Evolutionary conservation across 2,113 vertebrate species (phyloP).

Genomic region (Mus pahari): DNA sequence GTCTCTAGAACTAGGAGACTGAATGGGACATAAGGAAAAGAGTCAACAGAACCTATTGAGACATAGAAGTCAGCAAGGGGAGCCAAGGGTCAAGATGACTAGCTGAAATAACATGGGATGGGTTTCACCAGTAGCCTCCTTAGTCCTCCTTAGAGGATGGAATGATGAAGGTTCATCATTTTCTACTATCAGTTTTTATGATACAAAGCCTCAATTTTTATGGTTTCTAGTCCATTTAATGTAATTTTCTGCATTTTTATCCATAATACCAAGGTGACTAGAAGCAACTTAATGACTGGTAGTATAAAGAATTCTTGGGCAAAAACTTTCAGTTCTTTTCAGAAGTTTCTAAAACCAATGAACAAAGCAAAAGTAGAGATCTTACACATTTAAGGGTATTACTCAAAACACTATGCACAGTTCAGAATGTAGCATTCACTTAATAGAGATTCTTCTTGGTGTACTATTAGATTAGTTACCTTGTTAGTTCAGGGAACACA

Average conservation of each 20-base stretch:
- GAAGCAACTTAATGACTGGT: neutral
- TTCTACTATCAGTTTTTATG: neutral
- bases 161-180: neutral
- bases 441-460: neutral
- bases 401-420: neutral
- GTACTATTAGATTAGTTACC: neutral
- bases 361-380: neutral
- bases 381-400: neutral
- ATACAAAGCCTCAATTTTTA: neutral
- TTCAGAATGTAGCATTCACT: conserved; percentile 22
- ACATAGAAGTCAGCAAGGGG: neutral
- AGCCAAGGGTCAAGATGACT: conserved; percentile 34
- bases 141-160: neutral
- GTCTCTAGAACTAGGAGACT: neutral
- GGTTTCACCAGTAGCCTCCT: conserved; percentile 5
- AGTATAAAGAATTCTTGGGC: neutral
- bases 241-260: conserved; percentile 12
- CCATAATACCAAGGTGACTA: neutral
- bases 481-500: neutral
- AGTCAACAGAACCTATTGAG: neutral
- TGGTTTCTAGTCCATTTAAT: neutral
- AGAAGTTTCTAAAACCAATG: neutral
- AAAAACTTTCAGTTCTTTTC: conserved; percentile 6
- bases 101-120: neutral
- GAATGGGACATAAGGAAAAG: neutral